Evolutionary conservation across 2,888 invertebrate species (phyloP), one percentile per base, ranked within the genome.

Genomic region (Embidobia sp.): DNA sequence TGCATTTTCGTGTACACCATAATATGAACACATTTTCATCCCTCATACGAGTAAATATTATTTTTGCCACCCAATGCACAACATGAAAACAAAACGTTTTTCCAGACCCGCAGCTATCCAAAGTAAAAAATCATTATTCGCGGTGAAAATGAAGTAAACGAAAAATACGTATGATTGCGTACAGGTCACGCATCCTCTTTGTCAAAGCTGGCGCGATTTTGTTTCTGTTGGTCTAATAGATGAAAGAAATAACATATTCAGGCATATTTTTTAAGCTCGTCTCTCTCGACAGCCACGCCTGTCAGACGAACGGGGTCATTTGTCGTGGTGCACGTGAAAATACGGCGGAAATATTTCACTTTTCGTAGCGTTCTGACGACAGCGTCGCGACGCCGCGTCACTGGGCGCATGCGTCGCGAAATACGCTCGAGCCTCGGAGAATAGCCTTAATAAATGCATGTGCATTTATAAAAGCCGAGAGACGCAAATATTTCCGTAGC

Each of bases 271-370:
- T 83, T 83, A 59, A 70, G 72, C 78, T 79, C 78, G 79, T 80
- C 82, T 80, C 81, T 78, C 81, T 78, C 63, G 80, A 73, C 74
- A 79, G 78, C 77, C 73, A 67, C 64, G 51, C 80, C 87, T 86
- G 88, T 88, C 88, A 87, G 85, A 86, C 86, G 87, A 88, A 88
- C 85, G 83, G 84, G 84, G 82, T 85, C 87, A 88, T 88, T 89
- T 88, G 88, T 89, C 86, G 81, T 75, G 80, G 85, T 80, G 86
- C 85, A 87, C 87, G 87, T 87, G 88, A 87, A 89, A 89, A 89
- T 88, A 88, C 88, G 87, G 86, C 84, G 85, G 84, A 78, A 87
- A 89, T 89, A 89, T 89, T 89, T 89, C 89, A 89, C 89, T 87
- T 88, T 87, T 88, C 88, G 88, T 85, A 85, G 84, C 84, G 83